Conservation (phyloP, 2,797 vertebrate species). For the Danio jaintianensis region DNA sequence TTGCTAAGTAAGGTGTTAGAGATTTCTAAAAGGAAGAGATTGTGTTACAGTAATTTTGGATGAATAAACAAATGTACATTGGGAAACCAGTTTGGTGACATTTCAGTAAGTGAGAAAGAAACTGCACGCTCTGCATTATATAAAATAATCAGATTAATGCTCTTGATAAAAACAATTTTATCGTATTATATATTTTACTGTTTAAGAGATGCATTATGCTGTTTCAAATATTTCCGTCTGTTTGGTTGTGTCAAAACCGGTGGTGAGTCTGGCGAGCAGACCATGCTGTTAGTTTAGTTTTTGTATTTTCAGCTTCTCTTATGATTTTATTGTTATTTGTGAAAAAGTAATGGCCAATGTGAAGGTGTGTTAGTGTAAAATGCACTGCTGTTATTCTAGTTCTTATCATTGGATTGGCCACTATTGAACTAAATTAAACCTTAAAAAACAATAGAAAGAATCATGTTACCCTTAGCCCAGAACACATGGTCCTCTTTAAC, state of each 20-base stretch:
- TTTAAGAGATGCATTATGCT: background rate
- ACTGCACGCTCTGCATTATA: background rate
- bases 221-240: background rate
- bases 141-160: background rate
- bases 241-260: background rate
- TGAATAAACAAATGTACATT: background rate
- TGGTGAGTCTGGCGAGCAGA: background rate
- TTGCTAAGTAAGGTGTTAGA: background rate
- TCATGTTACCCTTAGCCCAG: background rate
- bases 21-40: background rate
- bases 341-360: background rate
- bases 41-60: background rate
- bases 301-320: background rate
- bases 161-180: background rate
- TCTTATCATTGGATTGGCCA: background rate
- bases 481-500: background rate
- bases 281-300: background rate
- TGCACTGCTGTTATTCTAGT: background rate
- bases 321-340: background rate
- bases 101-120: background rate
- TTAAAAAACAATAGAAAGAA: constrained; percentile 4
- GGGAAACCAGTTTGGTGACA: constrained; percentile 2
- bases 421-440: background rate
- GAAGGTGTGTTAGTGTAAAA: background rate
- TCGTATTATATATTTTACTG: too few species aligned